These are phyloP conservation scores for Danaus chrysippus DNA, from an alignment of 2,888 invertebrate species.

Conservation along the genomic window DNA sequence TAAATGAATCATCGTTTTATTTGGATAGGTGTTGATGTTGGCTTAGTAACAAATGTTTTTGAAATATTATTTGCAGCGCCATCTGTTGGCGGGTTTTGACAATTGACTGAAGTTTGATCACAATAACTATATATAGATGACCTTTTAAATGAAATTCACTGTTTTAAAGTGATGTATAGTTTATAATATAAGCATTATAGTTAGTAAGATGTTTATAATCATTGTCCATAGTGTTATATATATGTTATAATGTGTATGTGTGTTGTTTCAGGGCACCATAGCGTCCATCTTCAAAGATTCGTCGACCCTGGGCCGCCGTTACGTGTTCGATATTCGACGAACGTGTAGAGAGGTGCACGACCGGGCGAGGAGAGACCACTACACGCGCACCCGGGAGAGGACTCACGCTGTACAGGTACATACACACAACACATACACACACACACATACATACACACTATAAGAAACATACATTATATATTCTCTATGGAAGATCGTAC, in stretches of 20 bases:
- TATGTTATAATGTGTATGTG: slow-evolving; percentile 1
- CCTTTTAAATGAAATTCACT: too few relatives aligned
- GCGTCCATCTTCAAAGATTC: slow-evolving; percentile 95
- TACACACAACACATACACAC: neutral
- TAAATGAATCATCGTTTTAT: too few relatives aligned
- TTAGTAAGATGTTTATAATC: neutral
- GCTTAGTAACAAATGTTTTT: too few relatives aligned
- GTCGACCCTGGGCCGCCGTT: slow-evolving; percentile 90
- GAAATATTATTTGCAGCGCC: too few relatives aligned
- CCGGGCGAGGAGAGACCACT: slow-evolving; percentile 88
- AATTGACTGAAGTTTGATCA: too few relatives aligned
- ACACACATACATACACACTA: neutral
- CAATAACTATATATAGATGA: too few relatives aligned
- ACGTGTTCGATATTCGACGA: slow-evolving; percentile 93
- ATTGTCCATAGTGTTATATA: neutral
- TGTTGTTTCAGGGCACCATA: slow-evolving; percentile 84
- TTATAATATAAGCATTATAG: too few relatives aligned
- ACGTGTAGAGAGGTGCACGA: slow-evolving; percentile 95
- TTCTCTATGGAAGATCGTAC: neutral
- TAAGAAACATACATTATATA: neutral
- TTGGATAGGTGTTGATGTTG: too few relatives aligned
- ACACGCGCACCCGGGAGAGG: slow-evolving; percentile 55
- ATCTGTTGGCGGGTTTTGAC: too few relatives aligned
- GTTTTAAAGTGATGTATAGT: too few relatives aligned
- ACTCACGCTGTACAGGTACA: slow-evolving; percentile 25